phyloP scores from a whole-genome alignment of 2,113 vertebrate genomes.

The Paedocypris sp. region DNA sequence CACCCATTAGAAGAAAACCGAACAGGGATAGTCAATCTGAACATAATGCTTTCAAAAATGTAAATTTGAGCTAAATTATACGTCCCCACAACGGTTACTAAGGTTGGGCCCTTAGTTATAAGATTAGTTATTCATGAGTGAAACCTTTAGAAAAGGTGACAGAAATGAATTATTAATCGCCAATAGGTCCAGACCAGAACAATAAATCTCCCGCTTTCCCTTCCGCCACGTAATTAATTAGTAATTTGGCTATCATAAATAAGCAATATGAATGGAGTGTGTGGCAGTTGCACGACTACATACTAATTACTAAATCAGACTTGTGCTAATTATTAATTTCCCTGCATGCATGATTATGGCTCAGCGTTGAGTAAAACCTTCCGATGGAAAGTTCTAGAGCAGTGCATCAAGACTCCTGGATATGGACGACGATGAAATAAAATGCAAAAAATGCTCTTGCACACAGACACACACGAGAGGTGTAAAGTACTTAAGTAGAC shows the following conservation, averaged over 20 bases:
- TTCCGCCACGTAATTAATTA: conserved; percentile 51
- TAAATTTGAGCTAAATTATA: conserved; percentile 36
- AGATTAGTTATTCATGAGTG: conserved; percentile 43
- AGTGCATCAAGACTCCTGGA: neutral
- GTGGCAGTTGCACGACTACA: conserved; percentile 43
- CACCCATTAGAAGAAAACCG: conserved; percentile 4
- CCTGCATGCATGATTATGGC: neutral
- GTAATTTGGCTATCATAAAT: conserved; percentile 53
- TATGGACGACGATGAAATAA: no score
- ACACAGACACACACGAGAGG: no score
- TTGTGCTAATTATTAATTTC: conserved; percentile 52
- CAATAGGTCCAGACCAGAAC: conserved; percentile 36
- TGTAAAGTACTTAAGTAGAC: no score
- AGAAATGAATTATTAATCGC: conserved; percentile 50
- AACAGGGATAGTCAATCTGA: conserved; percentile 6
- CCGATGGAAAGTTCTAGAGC: neutral
- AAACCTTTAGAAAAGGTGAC: conserved; percentile 47
- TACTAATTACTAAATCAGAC: conserved; percentile 53
- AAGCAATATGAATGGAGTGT: conserved; percentile 57
- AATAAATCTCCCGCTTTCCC: conserved; percentile 53
- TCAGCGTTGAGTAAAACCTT: neutral
- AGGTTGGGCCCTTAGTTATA: conserved; percentile 29
- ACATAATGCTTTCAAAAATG: conserved; percentile 29
- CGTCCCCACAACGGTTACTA: conserved; percentile 35
- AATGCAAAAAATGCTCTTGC: no score